A percentile compares a stretch with the other conserved stretches of the same genome.
Conservation (phyloP, 2,797 vertebrate genomes). For the Schizothorax lantsangensis region DNA sequence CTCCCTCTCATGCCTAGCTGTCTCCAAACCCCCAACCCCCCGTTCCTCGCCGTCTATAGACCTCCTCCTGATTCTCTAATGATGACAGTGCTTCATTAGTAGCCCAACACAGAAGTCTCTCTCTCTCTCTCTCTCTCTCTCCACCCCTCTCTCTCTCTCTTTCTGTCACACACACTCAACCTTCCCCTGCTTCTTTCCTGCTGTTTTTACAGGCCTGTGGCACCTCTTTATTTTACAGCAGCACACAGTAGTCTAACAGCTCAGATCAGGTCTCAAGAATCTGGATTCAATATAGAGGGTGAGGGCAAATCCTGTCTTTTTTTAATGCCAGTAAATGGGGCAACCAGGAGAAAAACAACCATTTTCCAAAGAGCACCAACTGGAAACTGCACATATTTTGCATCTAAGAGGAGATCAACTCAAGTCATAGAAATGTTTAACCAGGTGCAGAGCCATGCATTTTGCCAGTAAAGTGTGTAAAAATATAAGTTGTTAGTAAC, state of each 20-base stretch:
- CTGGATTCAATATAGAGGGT: slow-evolving; percentile 20
- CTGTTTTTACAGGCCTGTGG: slow-evolving; percentile 58
- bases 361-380: neutral
- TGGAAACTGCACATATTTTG: neutral
- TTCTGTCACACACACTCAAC: slow-evolving; percentile 12
- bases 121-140: slow-evolving; percentile 14
- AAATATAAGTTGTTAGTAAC: neutral
- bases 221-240: slow-evolving; percentile 65
- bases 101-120: slow-evolving; percentile 15
- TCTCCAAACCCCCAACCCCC: slow-evolving; percentile 33
- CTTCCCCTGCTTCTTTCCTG: slow-evolving; percentile 46
- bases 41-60: slow-evolving; percentile 24
- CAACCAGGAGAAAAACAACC: neutral
- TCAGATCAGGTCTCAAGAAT: slow-evolving; percentile 24
- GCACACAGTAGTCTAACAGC: slow-evolving; percentile 61
- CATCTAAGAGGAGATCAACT: neutral
- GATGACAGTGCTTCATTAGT: slow-evolving; percentile 34
- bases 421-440: neutral
- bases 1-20: slow-evolving; percentile 36
- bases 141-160: slow-evolving; percentile 15
- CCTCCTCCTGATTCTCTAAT: slow-evolving; percentile 41
- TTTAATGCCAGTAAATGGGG: neutral
- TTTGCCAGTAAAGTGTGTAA: neutral
- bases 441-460: neutral
- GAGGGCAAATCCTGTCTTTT: slow-evolving; percentile 15